Evolutionary conservation across 2,888 invertebrate species (phyloP).

Genomic region (Xanthorhoe spadicearia): DNA sequence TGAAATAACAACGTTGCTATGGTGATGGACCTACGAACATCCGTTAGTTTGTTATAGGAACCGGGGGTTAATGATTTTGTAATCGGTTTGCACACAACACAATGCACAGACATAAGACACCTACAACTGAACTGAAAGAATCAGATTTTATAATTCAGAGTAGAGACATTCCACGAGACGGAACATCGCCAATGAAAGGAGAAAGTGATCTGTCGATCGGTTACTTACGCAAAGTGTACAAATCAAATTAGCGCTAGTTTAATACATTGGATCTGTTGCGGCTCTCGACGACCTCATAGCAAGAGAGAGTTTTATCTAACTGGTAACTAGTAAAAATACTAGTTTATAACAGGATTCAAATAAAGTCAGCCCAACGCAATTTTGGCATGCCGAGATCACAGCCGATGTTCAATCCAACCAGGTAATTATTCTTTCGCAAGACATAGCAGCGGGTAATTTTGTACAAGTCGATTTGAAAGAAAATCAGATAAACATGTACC

Average conservation of each 20-base stretch:
- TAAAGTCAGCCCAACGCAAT: neutral
- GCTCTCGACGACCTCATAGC: constrained; percentile 5
- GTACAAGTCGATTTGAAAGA: constrained; percentile 12
- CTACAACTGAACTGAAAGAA: neutral
- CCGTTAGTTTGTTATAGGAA: no score
- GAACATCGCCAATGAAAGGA: constrained; percentile 23
- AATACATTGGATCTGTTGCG: neutral
- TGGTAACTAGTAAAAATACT: neutral
- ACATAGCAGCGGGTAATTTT: constrained; percentile 1
- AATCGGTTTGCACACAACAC: neutral
- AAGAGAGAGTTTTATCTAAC: constrained; percentile 6
- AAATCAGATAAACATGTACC: constrained; percentile 17
- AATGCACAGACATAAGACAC: neutral
- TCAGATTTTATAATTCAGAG: neutral
- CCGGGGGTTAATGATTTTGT: neutral
- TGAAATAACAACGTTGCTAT: no score
- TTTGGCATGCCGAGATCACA: neutral
- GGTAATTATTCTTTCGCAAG: constrained; percentile 7
- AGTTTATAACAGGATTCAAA: neutral
- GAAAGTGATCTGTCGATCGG: constrained; percentile 35
- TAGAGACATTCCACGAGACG: neutral
- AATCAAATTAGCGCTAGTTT: constrained; percentile 28
- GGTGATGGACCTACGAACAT: no score
- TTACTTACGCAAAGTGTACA: constrained; percentile 31
- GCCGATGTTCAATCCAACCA: neutral